Evolutionary conservation across 2,113 vertebrate species (phyloP), one percentile per base, ranked within the genome.

Genomic region (Empidonax alnorum): DNA sequence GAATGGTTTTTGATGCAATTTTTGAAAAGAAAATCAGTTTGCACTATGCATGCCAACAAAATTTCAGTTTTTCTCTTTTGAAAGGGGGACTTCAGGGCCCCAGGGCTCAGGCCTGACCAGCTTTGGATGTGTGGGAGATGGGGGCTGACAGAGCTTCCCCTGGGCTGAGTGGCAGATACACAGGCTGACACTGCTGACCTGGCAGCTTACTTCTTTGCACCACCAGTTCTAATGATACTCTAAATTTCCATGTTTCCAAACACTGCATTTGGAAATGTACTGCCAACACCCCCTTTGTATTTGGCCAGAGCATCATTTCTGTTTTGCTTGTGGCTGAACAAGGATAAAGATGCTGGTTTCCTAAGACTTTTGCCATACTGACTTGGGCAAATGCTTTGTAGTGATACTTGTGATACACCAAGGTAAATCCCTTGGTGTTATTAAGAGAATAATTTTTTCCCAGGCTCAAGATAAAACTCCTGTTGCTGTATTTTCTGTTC

Each of bases 21-120:
- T 19, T 66, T 81, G 41, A 65, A 79, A 79, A 69, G 7, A 83
- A 71, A 71, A 5, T 71, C 21, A 20, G 1, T 46, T 69, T 68
- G 5, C 3, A 5, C 5, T 76, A 7, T 8, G 56, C 18, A 49
- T 6, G 1, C 5, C 16, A 74, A 58, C 1, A 2, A 62, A 69
- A 41, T 47, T 68, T 76, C 39, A 19, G 7, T 56, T 59, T 72
- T 2, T 59, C 6, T 55, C 4, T 78, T 89, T 79, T 55, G n/a
- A 74, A 74, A 2, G 9, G 30, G 10, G 66, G 10, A 20, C 6
- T 52, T 14, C 9, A 35, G 44, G 65, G 9, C 9, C 14, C 15
- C 35, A 59, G 28, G 0, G 1, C 33, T 35, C 0, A 1, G 24
- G 10, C 16, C 25, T 44, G 35, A 53, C 16, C 7, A 65, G 8